These are phyloP conservation scores for Caranx ignobilis DNA, from an alignment of 2,113 vertebrate genomes.

Conservation along the genomic window DNA sequence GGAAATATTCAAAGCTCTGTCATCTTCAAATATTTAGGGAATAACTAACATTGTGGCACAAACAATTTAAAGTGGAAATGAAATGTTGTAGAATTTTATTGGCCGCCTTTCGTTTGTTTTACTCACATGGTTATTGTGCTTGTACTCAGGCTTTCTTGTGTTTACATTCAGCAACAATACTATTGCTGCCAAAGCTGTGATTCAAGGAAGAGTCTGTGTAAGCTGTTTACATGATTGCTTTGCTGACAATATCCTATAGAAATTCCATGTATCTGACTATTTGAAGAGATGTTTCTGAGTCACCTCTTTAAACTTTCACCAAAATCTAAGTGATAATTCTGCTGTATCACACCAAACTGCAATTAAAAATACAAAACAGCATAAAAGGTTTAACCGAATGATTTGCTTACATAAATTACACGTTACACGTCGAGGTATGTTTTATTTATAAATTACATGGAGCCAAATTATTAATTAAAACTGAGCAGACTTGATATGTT, in stretches of 20 bases:
- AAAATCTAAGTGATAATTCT: not conserved
- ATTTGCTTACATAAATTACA: not conserved
- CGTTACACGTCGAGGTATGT: not conserved
- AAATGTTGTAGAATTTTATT: not conserved
- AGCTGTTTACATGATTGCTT: slow-evolving; percentile 9
- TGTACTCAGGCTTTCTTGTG: slow-evolving; percentile 13
- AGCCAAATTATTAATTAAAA: not conserved
- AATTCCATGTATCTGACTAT: not conserved
- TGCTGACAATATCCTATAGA: not conserved
- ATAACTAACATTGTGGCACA: not conserved
- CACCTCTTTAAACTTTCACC: not conserved
- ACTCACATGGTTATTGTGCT: not conserved
- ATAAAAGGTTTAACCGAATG: not conserved
- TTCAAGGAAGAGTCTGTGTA: not conserved
- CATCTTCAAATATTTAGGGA: no score
- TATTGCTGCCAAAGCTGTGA: not conserved
- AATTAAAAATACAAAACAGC: not conserved
- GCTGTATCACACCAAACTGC: not conserved
- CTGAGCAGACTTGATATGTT: not conserved
- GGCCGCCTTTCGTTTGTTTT: not conserved
- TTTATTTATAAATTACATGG: not conserved
- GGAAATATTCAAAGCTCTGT: not conserved
- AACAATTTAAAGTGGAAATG: not conserved
- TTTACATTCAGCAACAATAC: not conserved
- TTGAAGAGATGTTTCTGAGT: not conserved